Evolutionary conservation across 2,797 vertebrate species (phyloP), one percentile per base, ranked within the genome.

Genomic region (Ispidina picta): DNA sequence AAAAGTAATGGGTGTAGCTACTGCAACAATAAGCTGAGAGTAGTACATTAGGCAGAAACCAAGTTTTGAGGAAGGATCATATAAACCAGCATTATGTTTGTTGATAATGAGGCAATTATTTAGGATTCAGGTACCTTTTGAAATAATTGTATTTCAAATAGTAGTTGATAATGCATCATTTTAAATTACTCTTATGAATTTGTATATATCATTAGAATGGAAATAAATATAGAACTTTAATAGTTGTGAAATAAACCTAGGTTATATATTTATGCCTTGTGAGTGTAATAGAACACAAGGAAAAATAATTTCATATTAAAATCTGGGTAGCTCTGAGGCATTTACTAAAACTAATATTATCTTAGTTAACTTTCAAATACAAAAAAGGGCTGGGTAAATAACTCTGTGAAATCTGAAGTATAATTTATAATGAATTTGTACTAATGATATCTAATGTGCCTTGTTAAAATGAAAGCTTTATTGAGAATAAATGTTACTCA

Each of bases 361-460:
- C 93, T 95, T 96, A 95, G 95, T 96, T 97, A 97, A 97, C 95
- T 95, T 97, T 97, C 91, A 95, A 90, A 95, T 92, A 94, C 94
- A 93, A 96, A 93, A 90, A 96, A 95, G 41, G 77, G 12, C 86
- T 95, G 87, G 70, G 78, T 97, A 97, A 97, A 97, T 97, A 97
- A 96, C 96, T 55, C 95, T 94, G 55, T 96, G 96, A 97, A 96
- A 96, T 92, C 94, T 94, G 87, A 90, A 96, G 95, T 95, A 91
- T 95, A 95, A 97, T 97, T 97, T 97, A 86, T 96, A 97, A 96
- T 96, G 95, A 97, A 96, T 97, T 97, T 97, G 87, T 97, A 75
- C 94, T 97, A 97, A 98, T 97, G 97, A 96, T 96, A 95, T 96
- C 95, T 96, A 97, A 97, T 96, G 84, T 79, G 90, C 92, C 76